These are phyloP conservation scores for Antigone vipio DNA, from an alignment of 2,113 vertebrate species.

Conservation along the genomic window DNA sequence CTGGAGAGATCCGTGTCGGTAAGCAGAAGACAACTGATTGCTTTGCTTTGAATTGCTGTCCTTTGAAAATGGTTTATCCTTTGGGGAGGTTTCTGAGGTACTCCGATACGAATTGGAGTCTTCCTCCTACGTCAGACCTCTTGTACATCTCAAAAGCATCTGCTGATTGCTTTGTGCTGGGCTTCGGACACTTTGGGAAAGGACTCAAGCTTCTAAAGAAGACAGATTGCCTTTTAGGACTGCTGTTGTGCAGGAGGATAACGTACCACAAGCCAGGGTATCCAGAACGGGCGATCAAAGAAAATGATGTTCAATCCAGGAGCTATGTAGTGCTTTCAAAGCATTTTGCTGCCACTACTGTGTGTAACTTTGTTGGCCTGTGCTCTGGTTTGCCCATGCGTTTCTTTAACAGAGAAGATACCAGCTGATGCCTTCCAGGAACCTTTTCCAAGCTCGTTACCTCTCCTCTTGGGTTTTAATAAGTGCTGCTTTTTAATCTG, in stretches of 20 bases:
- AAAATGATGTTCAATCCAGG: background rate
- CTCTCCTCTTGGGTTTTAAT: background rate
- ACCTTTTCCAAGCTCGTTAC: background rate
- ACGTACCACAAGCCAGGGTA: accelerated
- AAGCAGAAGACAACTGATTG: background rate
- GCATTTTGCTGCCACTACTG: background rate
- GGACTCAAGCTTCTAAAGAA: background rate
- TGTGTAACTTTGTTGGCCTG: accelerated
- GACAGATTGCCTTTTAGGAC: background rate
- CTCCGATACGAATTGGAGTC: accelerated
- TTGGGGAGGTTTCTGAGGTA: background rate
- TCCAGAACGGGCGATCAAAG: background rate
- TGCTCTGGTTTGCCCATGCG: background rate
- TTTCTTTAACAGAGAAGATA: background rate
- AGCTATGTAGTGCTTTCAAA: background rate
- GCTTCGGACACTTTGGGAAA: background rate
- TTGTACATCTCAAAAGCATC: background rate
- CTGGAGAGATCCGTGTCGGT: background rate
- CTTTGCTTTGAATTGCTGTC: background rate
- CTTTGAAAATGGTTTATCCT: background rate
- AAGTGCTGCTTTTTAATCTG: background rate
- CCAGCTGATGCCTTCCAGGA: background rate
- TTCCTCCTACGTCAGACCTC: background rate
- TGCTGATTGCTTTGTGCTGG: background rate
- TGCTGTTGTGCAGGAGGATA: background rate